Percentiles rank a stretch among this genome's conserved stretches.
These are phyloP conservation scores for Melanotaenia trifasciata DNA, from an alignment of 2,797 vertebrate genomes.

Conservation along the genomic window DNA sequence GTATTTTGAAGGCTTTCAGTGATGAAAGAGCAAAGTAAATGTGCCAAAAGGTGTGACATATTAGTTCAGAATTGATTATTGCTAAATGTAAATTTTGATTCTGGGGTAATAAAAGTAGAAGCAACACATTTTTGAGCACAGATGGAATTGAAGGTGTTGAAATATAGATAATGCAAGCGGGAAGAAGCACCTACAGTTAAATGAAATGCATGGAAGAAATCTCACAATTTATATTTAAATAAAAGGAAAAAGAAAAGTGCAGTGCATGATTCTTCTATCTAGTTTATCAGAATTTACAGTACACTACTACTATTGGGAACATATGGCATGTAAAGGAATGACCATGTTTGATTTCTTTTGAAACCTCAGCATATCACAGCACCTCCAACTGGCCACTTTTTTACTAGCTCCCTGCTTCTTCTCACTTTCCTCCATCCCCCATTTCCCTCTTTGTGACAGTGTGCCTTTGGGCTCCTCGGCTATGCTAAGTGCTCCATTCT, in stretches of 20 bases:
- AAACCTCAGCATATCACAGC: constrained; percentile 43
- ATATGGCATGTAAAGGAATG: background rate
- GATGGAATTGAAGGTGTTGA: background rate
- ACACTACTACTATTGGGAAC: background rate
- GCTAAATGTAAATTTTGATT: background rate
- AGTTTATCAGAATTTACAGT: background rate
- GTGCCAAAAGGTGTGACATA: background rate
- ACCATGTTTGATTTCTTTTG: constrained; percentile 24
- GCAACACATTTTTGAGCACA: background rate
- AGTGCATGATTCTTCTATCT: background rate
- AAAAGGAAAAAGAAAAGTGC: background rate
- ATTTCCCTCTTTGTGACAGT: constrained; percentile 57
- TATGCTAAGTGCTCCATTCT: constrained; percentile 72
- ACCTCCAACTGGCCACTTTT: constrained; percentile 51
- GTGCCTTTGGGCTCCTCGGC: constrained; percentile 66
- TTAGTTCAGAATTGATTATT: background rate
- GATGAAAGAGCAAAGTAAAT: background rate
- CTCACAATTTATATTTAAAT: background rate
- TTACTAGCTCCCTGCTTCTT: background rate
- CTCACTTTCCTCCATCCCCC: constrained; percentile 16
- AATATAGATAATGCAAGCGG: background rate
- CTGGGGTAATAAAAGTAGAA: background rate
- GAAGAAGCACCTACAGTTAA: background rate
- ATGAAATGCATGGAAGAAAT: background rate
- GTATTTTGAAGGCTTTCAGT: background rate